Base-by-base conservation (phyloP, 2,888 invertebrate species). In the Maniola hyperantus region DNA sequence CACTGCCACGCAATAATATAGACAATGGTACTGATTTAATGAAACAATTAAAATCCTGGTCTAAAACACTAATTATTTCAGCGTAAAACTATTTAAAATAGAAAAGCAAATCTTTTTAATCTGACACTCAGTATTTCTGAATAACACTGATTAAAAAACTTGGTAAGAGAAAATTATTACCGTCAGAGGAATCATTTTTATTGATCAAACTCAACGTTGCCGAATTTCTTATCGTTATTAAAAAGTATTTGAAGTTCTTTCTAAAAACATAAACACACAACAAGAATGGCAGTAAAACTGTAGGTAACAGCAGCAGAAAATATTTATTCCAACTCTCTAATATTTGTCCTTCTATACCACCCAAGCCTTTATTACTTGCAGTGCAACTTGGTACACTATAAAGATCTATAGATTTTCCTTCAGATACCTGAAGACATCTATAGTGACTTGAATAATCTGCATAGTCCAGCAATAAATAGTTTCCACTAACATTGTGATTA, bases 201-300 rank as follows among this genome's bases (percentile, higher is more conserved):
- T 89, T 88, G 8, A 94, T 91, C 65, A 93, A 79, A 34, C 94
- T 93, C 64, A 95, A 68, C 70, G 93, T 81, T 0, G 94, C 91
- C 0, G 94, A 93, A 68, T 94, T 94, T 75, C 93, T 94, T 20
- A 94, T 75, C 0, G 92, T 93, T 8, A 94, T 92, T 53, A 88
- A 90, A 71, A 93, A 95, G 75, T 95, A 94, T 73, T 91, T 91
- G 76, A 94, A 91, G 68, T 94, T 93, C 70, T 94, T 94, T 61
- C 92, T 85, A 10, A 83, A 88, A 0, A 83, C 4, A 59, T 75
- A 89, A 0, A 74, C 48, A 0, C 85, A 50, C 0, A 74, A 66
- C 11, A 84, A 20, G 0, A 76, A 0, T 0, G 87, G 81, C 0
- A 88, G 2, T 6, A 86, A 0, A 0, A 83, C 0, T 0, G 73